Conservation (phyloP, 2,113 vertebrate genomes). For the Nycticebus coucang region DNA sequence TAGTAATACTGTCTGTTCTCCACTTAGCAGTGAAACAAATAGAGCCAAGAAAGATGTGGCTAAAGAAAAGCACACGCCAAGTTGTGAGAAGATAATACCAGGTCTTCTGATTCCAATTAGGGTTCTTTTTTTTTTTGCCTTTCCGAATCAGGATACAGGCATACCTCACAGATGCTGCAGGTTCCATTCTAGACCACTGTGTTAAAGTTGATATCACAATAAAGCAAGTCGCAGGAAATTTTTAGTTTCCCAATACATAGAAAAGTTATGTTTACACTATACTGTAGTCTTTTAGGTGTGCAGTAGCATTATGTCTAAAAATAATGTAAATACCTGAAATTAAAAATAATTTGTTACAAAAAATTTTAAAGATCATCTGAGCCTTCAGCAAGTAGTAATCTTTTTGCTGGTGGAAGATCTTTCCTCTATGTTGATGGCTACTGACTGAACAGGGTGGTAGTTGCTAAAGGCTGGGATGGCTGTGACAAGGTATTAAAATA, state of each 20-base stretch:
- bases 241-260: neutral
- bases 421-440: neutral
- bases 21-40: neutral
- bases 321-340: neutral
- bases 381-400: neutral
- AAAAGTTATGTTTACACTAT: neutral
- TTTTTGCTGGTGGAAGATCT: neutral
- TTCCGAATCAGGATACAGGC: neutral
- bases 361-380: neutral
- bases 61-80: neutral
- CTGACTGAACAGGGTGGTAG: neutral
- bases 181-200: neutral
- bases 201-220: neutral
- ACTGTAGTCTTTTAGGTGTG: neutral
- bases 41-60: neutral
- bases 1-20: neutral
- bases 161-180: neutral
- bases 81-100: neutral
- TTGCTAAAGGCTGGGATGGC: neutral
- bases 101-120: slow-evolving; percentile 13
- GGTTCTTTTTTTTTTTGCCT: neutral
- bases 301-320: neutral
- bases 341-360: neutral
- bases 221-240: neutral
- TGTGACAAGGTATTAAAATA: neutral